Percentiles rank a stretch among this genome's conserved stretches.
Evolutionary conservation across 2,113 vertebrate genomes (phyloP).

Genomic region (Tragelaphus buxtoni): DNA sequence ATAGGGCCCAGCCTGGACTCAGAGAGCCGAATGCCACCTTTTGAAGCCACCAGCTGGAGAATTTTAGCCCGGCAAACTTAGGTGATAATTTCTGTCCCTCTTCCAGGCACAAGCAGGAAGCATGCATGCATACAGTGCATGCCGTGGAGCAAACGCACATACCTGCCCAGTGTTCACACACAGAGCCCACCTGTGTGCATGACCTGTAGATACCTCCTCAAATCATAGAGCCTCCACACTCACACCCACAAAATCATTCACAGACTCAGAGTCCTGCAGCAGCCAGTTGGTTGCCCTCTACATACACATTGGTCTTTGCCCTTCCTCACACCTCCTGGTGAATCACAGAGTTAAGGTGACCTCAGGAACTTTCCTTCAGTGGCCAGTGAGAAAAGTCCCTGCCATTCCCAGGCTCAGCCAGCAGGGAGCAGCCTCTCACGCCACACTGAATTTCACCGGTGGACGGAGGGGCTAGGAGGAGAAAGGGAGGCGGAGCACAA

Average conservation of each 20-base stretch:
- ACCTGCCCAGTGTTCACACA: neutral
- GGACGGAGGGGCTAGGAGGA: neutral
- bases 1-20: neutral
- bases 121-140: neutral
- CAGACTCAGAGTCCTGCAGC: neutral
- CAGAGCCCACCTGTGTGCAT: neutral
- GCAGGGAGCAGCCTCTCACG: conserved; percentile 42
- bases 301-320: neutral
- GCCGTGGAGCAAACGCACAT: neutral
- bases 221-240: neutral
- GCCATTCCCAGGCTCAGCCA: neutral
- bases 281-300: neutral
- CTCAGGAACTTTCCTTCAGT: neutral
- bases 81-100: neutral
- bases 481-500: neutral
- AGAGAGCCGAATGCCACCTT: neutral
- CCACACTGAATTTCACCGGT: neutral
- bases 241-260: neutral
- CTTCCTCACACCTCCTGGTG: neutral
- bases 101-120: neutral
- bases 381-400: neutral
- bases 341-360: neutral
- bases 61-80: neutral
- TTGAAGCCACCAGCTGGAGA: neutral
- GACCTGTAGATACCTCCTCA: neutral